These are phyloP conservation scores for Macrophya annulata DNA, from an alignment of 2,888 invertebrate genomes.

Conservation along the genomic window DNA sequence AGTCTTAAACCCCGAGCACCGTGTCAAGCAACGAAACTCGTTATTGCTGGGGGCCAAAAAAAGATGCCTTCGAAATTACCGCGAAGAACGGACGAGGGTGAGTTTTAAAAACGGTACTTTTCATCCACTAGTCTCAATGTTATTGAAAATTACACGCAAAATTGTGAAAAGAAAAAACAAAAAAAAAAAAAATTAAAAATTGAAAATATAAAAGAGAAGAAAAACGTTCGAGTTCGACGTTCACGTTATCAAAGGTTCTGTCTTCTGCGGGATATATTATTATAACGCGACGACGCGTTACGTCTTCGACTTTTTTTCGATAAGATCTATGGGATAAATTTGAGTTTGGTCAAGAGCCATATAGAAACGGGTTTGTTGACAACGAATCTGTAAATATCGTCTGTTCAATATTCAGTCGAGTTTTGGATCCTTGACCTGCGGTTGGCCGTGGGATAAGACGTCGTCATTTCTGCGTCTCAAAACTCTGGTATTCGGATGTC, in stretches of 20 bases:
- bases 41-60: constrained; percentile 36
- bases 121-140: neutral
- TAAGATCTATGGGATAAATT: constrained; percentile 8
- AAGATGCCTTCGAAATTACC: neutral
- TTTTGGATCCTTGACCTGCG: constrained; percentile 18
- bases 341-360: neutral
- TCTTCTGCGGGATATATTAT: neutral
- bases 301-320: neutral
- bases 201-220: neutral
- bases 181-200: too few species aligned
- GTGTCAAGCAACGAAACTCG: constrained; percentile 45
- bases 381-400: constrained; percentile 2
- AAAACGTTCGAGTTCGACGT: neutral
- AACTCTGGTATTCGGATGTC: constrained; percentile 4
- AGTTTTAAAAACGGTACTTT: neutral
- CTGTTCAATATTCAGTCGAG: constrained; percentile 12
- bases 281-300: neutral
- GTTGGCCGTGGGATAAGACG: constrained; percentile 9
- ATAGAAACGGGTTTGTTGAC: neutral
- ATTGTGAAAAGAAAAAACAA: too few species aligned
- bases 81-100: neutral
- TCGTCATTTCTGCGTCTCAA: constrained; percentile 11
- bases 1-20: neutral
- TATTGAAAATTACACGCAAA: neutral
- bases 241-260: neutral